A percentile compares a stretch with the other conserved stretches of the same genome.
phyloP scores from a whole-genome alignment of 2,888 invertebrate genomes.

The Drosophila kanekoi region DNA sequence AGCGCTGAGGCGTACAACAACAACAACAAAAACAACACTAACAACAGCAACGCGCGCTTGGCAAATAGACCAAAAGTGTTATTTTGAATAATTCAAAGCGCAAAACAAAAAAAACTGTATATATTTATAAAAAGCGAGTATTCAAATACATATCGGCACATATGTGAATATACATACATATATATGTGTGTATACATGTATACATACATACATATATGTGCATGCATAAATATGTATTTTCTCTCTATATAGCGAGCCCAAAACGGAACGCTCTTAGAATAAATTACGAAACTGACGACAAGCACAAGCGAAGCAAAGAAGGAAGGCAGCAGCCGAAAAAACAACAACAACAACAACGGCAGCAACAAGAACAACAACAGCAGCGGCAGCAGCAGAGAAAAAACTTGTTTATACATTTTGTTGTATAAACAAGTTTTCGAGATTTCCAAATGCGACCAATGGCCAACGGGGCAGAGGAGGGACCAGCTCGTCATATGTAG shows the following conservation, averaged over 20 bases:
- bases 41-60: slow-evolving; percentile 27
- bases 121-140: slow-evolving; percentile 34
- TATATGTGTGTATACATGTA: slow-evolving; percentile 18
- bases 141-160: slow-evolving; percentile 44
- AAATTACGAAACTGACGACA: slow-evolving; percentile 80
- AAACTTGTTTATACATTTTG: slow-evolving; percentile 77
- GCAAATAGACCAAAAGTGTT: slow-evolving; percentile 72
- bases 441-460: slow-evolving; percentile 78
- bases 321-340: slow-evolving; percentile 58
- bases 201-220: slow-evolving; percentile 16
- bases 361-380: slow-evolving; percentile 17
- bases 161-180: slow-evolving; percentile 6
- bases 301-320: slow-evolving; percentile 62
- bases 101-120: slow-evolving; percentile 49
- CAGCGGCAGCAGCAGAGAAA: slow-evolving; percentile 43
- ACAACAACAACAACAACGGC: slow-evolving; percentile 17
- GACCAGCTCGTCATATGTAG: slow-evolving; percentile 46
- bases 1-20: slow-evolving; percentile 68
- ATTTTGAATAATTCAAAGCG: slow-evolving; percentile 77
- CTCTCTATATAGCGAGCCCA: slow-evolving; percentile 63
- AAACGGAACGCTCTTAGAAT: slow-evolving; percentile 81
- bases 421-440: slow-evolving; percentile 79
- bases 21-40: slow-evolving; percentile 29
- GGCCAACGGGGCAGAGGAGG: slow-evolving; percentile 36
- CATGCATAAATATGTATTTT: slow-evolving; percentile 47